Evolutionary conservation across 2,888 invertebrate genomes (phyloP).

Genomic region (Orthonevra nobilis): DNA sequence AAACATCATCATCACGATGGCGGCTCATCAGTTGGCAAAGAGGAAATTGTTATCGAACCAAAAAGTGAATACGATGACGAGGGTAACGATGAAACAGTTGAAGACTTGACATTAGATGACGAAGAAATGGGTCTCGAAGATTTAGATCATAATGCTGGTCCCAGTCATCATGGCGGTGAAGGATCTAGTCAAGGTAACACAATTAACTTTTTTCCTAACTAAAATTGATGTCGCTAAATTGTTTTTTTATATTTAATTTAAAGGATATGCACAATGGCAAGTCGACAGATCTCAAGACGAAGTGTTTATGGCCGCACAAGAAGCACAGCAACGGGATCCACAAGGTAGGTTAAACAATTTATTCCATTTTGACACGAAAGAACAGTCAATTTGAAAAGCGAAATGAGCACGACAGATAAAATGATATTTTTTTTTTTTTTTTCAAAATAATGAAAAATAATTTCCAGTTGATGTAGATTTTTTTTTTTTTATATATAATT

Average conservation of each 20-base stretch:
- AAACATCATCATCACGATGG: constrained; percentile 72
- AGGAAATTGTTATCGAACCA: constrained; percentile 83
- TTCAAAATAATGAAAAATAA: constrained; percentile 47
- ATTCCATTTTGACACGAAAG: constrained; percentile 67
- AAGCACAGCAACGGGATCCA: constrained; percentile 88
- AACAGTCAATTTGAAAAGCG: constrained; percentile 68
- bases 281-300: constrained; percentile 92
- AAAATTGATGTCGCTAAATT: too few species aligned
- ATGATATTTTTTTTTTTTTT: too few species aligned
- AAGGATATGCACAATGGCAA: constrained; percentile 93
- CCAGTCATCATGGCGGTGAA: constrained; percentile 85
- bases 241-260: constrained; percentile 75
- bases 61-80: constrained; percentile 88
- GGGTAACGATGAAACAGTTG: constrained; percentile 87
- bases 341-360: constrained; percentile 87
- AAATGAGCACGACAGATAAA: constrained; percentile 76
- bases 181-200: constrained; percentile 85
- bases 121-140: constrained; percentile 86
- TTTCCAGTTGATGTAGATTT: constrained; percentile 59
- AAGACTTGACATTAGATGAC: constrained; percentile 92
- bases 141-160: constrained; percentile 84
- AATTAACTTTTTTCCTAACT: not conserved
- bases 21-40: constrained; percentile 70
- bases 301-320: constrained; percentile 91
- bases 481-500: constrained; percentile 14